phyloP scores from a whole-genome alignment of 2,113 vertebrate species.

The Alectura lathami region DNA sequence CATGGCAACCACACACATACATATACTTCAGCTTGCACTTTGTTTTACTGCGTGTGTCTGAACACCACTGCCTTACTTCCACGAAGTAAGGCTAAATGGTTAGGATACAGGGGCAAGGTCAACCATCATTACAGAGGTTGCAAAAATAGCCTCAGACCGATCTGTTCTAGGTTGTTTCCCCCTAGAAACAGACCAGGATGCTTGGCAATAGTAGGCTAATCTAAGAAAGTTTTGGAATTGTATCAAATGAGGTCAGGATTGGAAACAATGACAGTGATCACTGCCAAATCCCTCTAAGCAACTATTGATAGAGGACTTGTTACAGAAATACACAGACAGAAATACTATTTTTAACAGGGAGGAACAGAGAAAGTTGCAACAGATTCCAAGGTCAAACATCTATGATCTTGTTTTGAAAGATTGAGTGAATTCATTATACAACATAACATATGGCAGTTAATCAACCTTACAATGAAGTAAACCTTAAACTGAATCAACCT shows the following conservation, averaged over 20 bases:
- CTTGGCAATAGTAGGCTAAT: conserved; percentile 5
- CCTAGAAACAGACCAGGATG: neutral
- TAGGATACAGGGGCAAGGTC: neutral
- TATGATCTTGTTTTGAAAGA: neutral
- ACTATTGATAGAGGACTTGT: conserved; percentile 20
- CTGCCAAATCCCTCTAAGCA: conserved; percentile 43
- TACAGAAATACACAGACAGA: conserved; percentile 23
- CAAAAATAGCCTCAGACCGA: neutral
- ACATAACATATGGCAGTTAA: neutral
- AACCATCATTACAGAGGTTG: neutral
- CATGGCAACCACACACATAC: neutral
- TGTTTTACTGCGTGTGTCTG: neutral
- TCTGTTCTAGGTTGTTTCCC: neutral
- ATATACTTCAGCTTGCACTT: neutral
- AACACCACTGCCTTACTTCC: neutral
- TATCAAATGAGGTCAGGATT: conserved; percentile 51
- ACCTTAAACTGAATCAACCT: too few species aligned
- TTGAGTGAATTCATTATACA: neutral
- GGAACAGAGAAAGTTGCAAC: conserved; percentile 28
- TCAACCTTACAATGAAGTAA: neutral
- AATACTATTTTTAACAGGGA: conserved; percentile 33
- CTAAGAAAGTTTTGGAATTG: conserved; percentile 13
- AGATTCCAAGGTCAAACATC: conserved; percentile 16
- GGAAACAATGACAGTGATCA: conserved; percentile 21
- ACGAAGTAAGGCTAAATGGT: neutral